Base-by-base conservation (phyloP, 2,888 invertebrate species). In the Chloromyia formosa region DNA sequence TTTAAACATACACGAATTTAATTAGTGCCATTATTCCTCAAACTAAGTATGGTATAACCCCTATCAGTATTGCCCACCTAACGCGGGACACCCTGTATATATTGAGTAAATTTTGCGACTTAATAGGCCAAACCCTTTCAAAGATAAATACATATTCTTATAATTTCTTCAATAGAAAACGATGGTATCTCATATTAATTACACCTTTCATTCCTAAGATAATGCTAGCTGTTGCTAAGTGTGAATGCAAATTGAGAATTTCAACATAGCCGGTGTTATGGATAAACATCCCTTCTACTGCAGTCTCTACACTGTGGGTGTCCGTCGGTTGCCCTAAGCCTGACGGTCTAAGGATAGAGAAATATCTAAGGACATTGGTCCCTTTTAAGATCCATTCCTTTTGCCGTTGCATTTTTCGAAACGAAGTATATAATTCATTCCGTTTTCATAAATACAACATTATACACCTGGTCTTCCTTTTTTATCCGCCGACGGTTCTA, bases 221-320 rank as follows among this genome's bases (percentile, higher is more conserved):
- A 27, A n/a, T 61, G 61, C 35, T 27, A 12, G n/a, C 22, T n/a
- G n/a, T 61, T 7, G 22, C 61, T 27, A 61, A 10, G 9, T 27
- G 62, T 40, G 62, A 35, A 62, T 62, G 62, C 62, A 62, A 62
- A 62, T 62, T 62, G 35, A 61, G 61, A 16, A 40, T 35, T 62
- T 62, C 40, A 62, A 18, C 40, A 9, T 40, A 18, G 5, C 40
- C 40, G 40, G 23, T 40, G 16, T 40, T 18, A 60, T 60, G 27
- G 27, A 60, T 23, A 60, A 60, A 23, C 60, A 23, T 14, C 22
- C 5, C 3, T 40, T 23, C 60, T 23, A 5, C 35, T 22, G 1
- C 49, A 35, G 2, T 35, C 7, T 35, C 27, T 4, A 35, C 7
- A 7, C 7, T 35, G 16, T 23, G 27, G 62, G 40, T 62, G 40